Conservation (phyloP, 2,888 invertebrate species). For the Seira sanloemensis region DNA sequence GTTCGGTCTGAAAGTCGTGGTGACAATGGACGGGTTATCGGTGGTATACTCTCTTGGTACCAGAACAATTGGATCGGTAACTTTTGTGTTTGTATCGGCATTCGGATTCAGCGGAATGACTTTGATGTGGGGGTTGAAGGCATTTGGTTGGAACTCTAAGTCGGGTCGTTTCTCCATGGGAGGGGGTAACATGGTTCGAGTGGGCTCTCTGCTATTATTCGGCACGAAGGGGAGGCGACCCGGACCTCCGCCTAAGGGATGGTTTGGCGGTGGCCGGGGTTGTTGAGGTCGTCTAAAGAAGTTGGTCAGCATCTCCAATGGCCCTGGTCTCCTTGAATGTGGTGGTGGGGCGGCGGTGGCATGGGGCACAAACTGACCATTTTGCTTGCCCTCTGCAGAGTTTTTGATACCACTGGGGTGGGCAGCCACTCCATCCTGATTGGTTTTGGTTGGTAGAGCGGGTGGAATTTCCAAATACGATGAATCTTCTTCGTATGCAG, state of each 20-base stretch:
- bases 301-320: slow-evolving; percentile 66
- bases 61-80: slow-evolving; percentile 51
- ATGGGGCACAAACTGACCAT: slow-evolving; percentile 29
- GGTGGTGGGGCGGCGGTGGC: slow-evolving; percentile 21
- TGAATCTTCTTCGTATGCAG: slow-evolving; percentile 50
- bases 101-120: slow-evolving; percentile 67
- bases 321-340: slow-evolving; percentile 63
- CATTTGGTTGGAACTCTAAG: slow-evolving; percentile 50
- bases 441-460: slow-evolving; percentile 33
- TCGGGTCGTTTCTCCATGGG: slow-evolving; percentile 48
- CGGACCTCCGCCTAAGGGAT: slow-evolving; percentile 19
- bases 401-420: slow-evolving; percentile 32
- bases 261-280: slow-evolving; percentile 21
- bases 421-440: slow-evolving; percentile 33
- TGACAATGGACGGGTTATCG: slow-evolving; percentile 7
- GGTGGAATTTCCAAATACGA: slow-evolving; percentile 53
- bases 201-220: slow-evolving; percentile 41
- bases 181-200: slow-evolving; percentile 57
- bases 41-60: slow-evolving; percentile 35
- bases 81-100: slow-evolving; percentile 41
- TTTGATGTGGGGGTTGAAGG: slow-evolving; percentile 58
- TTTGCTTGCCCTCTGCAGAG: slow-evolving; percentile 52
- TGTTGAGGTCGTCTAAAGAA: slow-evolving; percentile 66
- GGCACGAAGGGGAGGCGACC: slow-evolving; percentile 46
- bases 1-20: slow-evolving; percentile 24